Evolutionary conservation across 2,113 vertebrate species (phyloP).

Genomic region (Pelecanoides urinatrix): DNA sequence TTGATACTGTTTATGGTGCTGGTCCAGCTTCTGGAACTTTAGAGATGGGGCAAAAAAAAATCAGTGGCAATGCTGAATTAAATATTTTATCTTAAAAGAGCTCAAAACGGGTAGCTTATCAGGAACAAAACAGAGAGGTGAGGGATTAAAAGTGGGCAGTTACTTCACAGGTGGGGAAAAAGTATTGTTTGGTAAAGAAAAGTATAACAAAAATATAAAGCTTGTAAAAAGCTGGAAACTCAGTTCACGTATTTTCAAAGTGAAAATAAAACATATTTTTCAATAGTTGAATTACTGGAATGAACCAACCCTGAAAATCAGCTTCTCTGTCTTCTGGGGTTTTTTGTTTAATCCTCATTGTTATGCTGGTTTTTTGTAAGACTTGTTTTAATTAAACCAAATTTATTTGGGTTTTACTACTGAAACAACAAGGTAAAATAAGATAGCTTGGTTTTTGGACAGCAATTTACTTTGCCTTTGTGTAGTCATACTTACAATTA

Average conservation of each 20-base stretch:
- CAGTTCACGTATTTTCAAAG: background rate
- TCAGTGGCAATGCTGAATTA: background rate
- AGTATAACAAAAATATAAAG: background rate
- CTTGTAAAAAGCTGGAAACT: background rate
- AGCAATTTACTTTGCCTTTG: background rate
- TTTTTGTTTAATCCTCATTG: background rate
- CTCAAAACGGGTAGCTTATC: background rate
- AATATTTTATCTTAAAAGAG: background rate
- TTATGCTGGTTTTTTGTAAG: background rate
- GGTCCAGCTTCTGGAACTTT: background rate
- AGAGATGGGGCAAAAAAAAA: background rate
- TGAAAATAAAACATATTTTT: background rate
- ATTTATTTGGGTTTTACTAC: background rate
- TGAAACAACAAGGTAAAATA: background rate
- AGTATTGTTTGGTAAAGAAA: background rate
- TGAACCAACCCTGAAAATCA: background rate
- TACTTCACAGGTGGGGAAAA: background rate
- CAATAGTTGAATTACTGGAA: background rate
- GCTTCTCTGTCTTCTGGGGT: accelerated
- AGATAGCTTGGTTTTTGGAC: background rate
- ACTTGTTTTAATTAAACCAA: background rate
- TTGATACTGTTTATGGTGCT: background rate
- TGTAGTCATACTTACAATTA: background rate
- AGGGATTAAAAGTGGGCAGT: background rate
- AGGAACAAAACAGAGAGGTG: background rate